Conservation (phyloP, 2,113 vertebrate genomes). For the Scatophagus argus region DNA sequence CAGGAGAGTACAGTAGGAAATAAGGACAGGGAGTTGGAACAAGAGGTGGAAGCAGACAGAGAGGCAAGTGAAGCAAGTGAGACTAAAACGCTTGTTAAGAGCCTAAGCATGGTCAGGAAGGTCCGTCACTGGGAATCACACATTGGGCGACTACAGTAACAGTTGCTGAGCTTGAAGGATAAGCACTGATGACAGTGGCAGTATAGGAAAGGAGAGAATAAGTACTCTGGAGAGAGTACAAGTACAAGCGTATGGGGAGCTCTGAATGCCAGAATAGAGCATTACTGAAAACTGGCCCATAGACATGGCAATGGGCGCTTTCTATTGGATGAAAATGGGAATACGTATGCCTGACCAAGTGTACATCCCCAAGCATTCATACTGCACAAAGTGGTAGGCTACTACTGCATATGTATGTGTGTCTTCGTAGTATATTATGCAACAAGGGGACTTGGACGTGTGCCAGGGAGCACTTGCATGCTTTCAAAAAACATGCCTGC, state of each 20-base stretch:
- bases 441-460: conserved; percentile 34
- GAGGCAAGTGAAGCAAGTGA: neutral
- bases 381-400: neutral
- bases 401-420: neutral
- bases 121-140: conserved; percentile 5
- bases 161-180: conserved; percentile 12
- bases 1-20: conserved; percentile 32
- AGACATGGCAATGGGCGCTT: neutral
- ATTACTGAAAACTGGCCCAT: conserved; percentile 33
- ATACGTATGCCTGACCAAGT: conserved; percentile 23
- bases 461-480: conserved; percentile 38
- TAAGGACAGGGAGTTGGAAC: neutral
- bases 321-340: conserved; percentile 2
- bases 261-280: conserved; percentile 39
- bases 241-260: conserved; percentile 24
- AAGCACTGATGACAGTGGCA: conserved; percentile 5
- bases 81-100: conserved; percentile 12
- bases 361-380: neutral
- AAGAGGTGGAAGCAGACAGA: neutral
- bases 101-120: neutral
- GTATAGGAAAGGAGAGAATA: neutral
- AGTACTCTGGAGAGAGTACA: conserved; percentile 7
- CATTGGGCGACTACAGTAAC: conserved; percentile 4
- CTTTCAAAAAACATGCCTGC: conserved; percentile 45
- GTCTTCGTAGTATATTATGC: conserved; percentile 13